Base-by-base conservation (phyloP, 2,113 vertebrate species). In the Coreoperca whiteheadi region DNA sequence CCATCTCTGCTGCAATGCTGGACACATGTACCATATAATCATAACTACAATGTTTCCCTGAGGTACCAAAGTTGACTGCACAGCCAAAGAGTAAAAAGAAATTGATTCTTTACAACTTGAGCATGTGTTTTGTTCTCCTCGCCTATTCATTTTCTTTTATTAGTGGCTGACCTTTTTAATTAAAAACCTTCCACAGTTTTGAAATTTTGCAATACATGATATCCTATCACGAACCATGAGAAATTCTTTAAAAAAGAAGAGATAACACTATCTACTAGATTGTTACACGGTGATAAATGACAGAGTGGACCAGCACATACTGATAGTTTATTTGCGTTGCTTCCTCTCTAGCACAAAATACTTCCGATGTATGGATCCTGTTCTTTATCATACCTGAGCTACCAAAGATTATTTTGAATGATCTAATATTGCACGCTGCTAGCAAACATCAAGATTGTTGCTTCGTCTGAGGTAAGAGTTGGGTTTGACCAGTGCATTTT, bases 311-410 rank as follows among this genome's bases (percentile, higher is more conserved):
- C 56, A 57, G n/a, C 53, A 50, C 32, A 60, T 15, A 66, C 72
- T 61, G 74, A 83, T 71, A 74, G 41, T 72, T 74, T 14, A 61
- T 77, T 74, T 53, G 57, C 6, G 8, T 30, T 54, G 79, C 81
- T 94, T 91, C 90, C 91, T 92, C 79, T 90, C 75, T 76, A 46
- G 59, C 69, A 69, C 32, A 76, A 81, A 81, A 72, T 56, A 66
- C 61, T 83, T 90, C 86, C 80, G 66, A 54, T 85, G 50, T 30
- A 63, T 46, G 76, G 69, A 82, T 86, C 79, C 12, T 84, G 87
- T 81, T 84, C 66, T 88, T 92, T 86, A 93, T 91, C 77, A 81
- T 85, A 90, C 87, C 91, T 92, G 92, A 79, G 56, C 67, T 67
- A 70, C 64, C 34, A 56, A 37, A 88, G 69, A 77, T 83, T 23